Percentiles rank a stretch among this genome's conserved stretches.
Conservation (phyloP, 2,888 invertebrate species). For the Drosophila robusta region DNA sequence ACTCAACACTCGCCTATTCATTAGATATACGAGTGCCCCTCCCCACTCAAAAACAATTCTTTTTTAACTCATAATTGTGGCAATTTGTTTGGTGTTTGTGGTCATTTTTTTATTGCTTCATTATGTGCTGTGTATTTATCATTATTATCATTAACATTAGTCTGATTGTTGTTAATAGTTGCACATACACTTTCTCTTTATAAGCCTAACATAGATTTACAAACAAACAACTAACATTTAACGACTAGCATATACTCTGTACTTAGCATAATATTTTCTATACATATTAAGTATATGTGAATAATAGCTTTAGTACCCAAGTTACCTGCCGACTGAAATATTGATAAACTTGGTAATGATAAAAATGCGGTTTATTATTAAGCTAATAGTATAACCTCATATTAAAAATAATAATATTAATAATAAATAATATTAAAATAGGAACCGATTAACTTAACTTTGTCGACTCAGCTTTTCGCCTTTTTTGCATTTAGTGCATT, state of each 20-base stretch:
- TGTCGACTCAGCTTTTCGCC: no score
- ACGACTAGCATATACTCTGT: not conserved
- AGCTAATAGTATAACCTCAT: no score
- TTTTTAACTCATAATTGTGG: constrained; percentile 25
- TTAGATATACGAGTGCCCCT: not conserved
- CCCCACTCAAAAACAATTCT: not conserved
- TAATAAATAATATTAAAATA: no score
- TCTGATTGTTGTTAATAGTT: constrained; percentile 4
- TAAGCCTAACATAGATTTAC: not conserved
- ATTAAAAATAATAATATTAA: no score
- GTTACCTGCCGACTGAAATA: no score
- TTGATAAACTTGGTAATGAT: no score
- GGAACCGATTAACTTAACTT: no score
- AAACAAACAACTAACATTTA: not conserved
- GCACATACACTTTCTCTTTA: constrained; percentile 1
- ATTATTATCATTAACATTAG: constrained; percentile 6
- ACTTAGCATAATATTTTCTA: not conserved
- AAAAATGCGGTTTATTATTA: no score
- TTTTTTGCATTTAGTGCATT: no score
- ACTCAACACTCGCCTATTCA: constrained; percentile 28
- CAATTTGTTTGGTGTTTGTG: constrained; percentile 37
- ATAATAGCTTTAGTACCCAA: no score
- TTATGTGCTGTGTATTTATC: constrained; percentile 31
- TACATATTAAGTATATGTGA: no score
- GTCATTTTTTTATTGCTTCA: constrained; percentile 39